Conservation (phyloP, 2,888 invertebrate species). For the Pherbina coryleti region DNA sequence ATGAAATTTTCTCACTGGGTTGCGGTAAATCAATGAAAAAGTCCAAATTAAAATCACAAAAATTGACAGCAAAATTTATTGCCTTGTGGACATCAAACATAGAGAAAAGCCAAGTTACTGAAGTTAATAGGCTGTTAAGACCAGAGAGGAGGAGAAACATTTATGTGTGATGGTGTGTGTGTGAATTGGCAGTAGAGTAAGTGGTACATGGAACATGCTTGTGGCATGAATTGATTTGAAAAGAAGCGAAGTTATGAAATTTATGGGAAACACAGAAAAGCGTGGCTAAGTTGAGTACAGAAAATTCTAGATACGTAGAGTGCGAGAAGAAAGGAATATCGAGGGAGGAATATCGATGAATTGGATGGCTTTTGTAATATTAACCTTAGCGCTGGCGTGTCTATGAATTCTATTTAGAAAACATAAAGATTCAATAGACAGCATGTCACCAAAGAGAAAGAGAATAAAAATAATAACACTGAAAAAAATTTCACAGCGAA, state of each 20-base stretch:
- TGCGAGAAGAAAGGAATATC: no score
- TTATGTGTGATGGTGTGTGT: not conserved
- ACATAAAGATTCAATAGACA: constrained; percentile 20
- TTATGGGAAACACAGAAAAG: no score
- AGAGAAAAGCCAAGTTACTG: not conserved
- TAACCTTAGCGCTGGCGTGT: not conserved
- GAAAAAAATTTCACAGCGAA: no score
- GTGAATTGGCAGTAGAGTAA: not conserved
- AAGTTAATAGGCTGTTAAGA: no score
- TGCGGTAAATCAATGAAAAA: not conserved
- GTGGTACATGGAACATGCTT: no score
- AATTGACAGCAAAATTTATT: constrained; percentile 21
- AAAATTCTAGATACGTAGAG: no score
- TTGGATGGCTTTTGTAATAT: no score
- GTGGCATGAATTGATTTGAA: no score
- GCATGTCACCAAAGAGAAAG: not conserved
- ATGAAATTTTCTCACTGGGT: no score
- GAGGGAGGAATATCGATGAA: no score
- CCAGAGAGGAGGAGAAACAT: not conserved
- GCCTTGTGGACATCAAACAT: constrained; percentile 15
- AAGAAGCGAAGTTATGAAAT: no score
- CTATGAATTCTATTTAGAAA: constrained; percentile 11
- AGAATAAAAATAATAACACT: not conserved
- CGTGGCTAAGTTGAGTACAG: no score
- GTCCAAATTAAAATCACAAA: constrained; percentile 25